phyloP scores from a whole-genome alignment of 2,113 vertebrate genomes.

The Capricornis sumatraensis region DNA sequence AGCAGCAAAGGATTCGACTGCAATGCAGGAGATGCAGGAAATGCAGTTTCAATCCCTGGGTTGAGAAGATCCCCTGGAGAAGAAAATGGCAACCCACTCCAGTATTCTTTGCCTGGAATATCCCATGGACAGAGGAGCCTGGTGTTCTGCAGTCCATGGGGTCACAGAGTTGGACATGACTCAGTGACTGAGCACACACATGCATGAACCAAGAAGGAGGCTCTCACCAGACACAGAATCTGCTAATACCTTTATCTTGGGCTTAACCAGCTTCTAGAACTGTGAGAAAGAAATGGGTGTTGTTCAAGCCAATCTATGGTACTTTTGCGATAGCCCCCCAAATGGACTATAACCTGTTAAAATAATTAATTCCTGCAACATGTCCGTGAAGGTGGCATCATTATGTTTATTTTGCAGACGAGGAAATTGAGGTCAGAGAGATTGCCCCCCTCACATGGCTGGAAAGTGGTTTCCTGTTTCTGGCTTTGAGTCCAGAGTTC shows the following conservation, averaged over 20 bases:
- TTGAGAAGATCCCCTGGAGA: background rate
- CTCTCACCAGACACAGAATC: background rate
- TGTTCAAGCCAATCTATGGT: background rate
- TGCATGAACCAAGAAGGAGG: background rate
- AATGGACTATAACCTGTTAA: background rate
- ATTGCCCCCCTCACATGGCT: background rate
- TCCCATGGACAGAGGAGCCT: background rate
- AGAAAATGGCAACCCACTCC: background rate
- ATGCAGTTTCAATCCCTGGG: background rate
- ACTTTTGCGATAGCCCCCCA: background rate
- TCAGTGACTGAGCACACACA: background rate
- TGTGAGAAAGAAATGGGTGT: background rate
- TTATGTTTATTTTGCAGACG: background rate
- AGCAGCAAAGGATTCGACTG: background rate
- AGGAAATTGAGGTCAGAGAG: background rate
- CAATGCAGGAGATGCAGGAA: background rate
- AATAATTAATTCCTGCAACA: background rate
- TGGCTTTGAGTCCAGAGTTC: background rate
- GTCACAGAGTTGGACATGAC: background rate
- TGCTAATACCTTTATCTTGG: background rate
- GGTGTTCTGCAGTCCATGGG: background rate
- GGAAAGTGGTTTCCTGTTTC: background rate
- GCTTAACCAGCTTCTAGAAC: background rate
- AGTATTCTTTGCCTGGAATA: background rate
- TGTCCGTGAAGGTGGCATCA: background rate